Evolutionary conservation across 1,140 invertebrate genomes (phyloP).

Genomic region (Batillaria attramentaria): DNA sequence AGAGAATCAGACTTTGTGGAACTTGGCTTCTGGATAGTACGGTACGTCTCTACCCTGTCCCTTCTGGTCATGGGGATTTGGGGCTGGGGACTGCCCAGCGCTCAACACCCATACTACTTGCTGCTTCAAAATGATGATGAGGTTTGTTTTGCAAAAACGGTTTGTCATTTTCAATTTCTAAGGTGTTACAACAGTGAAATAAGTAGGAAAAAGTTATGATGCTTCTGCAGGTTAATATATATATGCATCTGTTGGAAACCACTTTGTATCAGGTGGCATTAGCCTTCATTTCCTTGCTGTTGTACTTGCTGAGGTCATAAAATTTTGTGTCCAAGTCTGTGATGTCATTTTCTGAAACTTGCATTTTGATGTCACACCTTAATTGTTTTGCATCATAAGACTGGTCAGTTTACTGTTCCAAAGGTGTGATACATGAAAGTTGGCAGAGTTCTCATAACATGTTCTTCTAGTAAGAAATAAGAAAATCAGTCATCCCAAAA

Average conservation of each 20-base stretch:
- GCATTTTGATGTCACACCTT: too few species aligned
- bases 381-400: too few species aligned
- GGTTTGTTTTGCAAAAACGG: too few species aligned
- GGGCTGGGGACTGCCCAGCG: conserved; percentile 86
- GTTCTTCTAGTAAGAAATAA: neutral
- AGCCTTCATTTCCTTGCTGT: neutral
- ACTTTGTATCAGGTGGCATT: conserved; percentile 6
- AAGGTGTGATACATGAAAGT: neutral
- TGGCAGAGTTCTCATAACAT: neutral
- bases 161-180: too few species aligned
- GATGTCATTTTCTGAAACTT: too few species aligned
- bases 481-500: too few species aligned
- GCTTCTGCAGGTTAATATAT: too few species aligned
- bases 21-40: conserved; percentile 87
- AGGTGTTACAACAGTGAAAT: too few species aligned
- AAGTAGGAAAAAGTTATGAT: too few species aligned
- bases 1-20: conserved; percentile 81
- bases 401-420: neutral
- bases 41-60: conserved; percentile 83
- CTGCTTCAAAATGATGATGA: conserved; percentile 21
- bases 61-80: conserved; percentile 90
- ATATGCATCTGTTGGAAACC: too few species aligned
- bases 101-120: conserved; percentile 29
- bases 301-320: too few species aligned
- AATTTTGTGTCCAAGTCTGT: too few species aligned